Evolutionary conservation across 2,113 vertebrate species (phyloP).

Genomic region (Plestiodon gilberti): DNA sequence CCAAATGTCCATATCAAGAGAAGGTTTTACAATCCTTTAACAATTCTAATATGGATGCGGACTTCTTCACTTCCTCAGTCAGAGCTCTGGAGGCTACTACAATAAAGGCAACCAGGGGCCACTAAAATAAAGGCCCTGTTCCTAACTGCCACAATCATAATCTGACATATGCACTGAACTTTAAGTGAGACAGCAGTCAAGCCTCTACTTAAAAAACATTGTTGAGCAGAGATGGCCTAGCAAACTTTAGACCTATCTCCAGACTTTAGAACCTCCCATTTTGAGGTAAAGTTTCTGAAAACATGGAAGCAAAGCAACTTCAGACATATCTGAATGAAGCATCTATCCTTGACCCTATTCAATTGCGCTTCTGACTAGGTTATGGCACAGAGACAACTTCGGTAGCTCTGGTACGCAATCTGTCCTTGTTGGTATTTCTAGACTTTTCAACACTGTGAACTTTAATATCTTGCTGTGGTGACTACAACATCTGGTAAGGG

Average conservation of each 20-base stretch:
- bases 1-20: background rate
- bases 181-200: background rate
- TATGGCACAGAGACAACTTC: no score
- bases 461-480: background rate
- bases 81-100: background rate
- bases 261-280: background rate
- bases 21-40: background rate
- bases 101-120: background rate
- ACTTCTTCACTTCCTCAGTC: background rate
- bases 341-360: background rate
- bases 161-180: background rate
- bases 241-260: background rate
- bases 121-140: background rate
- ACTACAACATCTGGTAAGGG: background rate
- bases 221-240: background rate
- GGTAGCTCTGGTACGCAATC: background rate
- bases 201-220: background rate
- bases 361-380: no score
- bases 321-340: background rate
- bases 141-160: background rate
- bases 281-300: background rate
- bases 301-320: background rate
- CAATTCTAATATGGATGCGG: background rate
- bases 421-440: background rate
- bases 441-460: background rate